phyloP scores from a whole-genome alignment of 2,113 vertebrate genomes.

The Alligator sinensis region DNA sequence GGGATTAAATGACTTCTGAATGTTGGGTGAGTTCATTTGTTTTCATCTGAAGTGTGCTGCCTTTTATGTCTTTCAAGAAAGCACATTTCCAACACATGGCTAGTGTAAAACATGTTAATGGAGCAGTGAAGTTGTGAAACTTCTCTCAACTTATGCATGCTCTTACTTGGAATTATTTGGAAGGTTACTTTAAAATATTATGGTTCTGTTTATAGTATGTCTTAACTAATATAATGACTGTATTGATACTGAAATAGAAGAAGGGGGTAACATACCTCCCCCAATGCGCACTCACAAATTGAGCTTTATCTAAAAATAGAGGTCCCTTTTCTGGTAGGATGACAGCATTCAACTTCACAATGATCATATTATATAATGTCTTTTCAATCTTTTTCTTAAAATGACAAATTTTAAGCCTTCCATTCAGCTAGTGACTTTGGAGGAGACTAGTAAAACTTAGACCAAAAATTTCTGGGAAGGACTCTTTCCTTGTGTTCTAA shows the following conservation, averaged over 20 bases:
- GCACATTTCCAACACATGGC: slow-evolving; percentile 36
- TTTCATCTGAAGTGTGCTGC: slow-evolving; percentile 30
- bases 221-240: slow-evolving; percentile 66
- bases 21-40: slow-evolving; percentile 37
- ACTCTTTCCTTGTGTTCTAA: no score
- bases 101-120: slow-evolving; percentile 43
- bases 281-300: neutral
- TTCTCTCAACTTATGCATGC: slow-evolving; percentile 49
- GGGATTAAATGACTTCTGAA: neutral
- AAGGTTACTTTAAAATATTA: slow-evolving; percentile 62
- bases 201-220: slow-evolving; percentile 73
- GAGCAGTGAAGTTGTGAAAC: slow-evolving; percentile 35
- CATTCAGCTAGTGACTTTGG: no score
- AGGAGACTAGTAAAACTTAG: no score
- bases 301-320: slow-evolving; percentile 63
- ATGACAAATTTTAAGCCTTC: no score
- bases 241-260: slow-evolving; percentile 76
- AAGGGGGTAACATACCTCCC: slow-evolving; percentile 70
- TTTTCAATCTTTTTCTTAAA: no score
- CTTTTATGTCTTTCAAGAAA: slow-evolving; percentile 36
- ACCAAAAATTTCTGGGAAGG: no score
- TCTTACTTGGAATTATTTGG: slow-evolving; percentile 46
- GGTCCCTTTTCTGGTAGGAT: no score
- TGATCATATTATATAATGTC: no score
- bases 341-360: no score